Evolutionary conservation across 2,797 vertebrate genomes (phyloP).

Genomic region (Sebastes matsubarae): DNA sequence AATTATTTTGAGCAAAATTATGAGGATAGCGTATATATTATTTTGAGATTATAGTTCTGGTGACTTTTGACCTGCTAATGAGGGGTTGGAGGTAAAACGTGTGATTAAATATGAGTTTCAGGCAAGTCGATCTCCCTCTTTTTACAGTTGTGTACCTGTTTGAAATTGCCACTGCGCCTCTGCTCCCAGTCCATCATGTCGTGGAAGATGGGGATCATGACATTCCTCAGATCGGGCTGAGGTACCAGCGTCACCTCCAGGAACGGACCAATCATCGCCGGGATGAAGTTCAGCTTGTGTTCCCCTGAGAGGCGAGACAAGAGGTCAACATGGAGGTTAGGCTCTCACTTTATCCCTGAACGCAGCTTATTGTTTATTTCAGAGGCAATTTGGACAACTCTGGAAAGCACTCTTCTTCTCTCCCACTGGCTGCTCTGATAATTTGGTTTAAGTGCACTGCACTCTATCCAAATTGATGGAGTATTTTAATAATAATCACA

Average conservation of each 20-base stretch:
- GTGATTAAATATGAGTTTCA: neutral
- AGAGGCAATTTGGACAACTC: slow-evolving; percentile 7
- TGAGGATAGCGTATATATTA: neutral
- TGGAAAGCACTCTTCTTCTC: neutral
- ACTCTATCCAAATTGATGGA: neutral
- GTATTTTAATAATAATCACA: neutral
- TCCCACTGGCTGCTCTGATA: neutral
- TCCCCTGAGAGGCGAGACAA: slow-evolving; percentile 84
- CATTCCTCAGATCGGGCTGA: slow-evolving; percentile 95
- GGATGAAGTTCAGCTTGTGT: slow-evolving; percentile 98
- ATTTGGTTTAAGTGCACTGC: neutral
- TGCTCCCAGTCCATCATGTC: slow-evolving; percentile 99
- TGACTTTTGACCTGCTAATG: neutral
- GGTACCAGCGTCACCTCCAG: slow-evolving; percentile 98
- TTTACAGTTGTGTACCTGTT: slow-evolving; percentile 86
- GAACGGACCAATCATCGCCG: slow-evolving; percentile 96
- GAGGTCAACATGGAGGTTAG: slow-evolving; percentile 5
- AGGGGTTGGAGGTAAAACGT: fast-evolving
- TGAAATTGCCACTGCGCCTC: slow-evolving; percentile 95
- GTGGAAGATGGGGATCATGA: slow-evolving; percentile 99
- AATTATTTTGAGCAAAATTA: neutral
- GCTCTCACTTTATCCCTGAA: neutral
- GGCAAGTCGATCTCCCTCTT: neutral
- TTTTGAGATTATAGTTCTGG: neutral
- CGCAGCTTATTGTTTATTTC: slow-evolving; percentile 1